phyloP scores from a whole-genome alignment of 2,888 invertebrate species.

The Tipula confusa region DNA sequence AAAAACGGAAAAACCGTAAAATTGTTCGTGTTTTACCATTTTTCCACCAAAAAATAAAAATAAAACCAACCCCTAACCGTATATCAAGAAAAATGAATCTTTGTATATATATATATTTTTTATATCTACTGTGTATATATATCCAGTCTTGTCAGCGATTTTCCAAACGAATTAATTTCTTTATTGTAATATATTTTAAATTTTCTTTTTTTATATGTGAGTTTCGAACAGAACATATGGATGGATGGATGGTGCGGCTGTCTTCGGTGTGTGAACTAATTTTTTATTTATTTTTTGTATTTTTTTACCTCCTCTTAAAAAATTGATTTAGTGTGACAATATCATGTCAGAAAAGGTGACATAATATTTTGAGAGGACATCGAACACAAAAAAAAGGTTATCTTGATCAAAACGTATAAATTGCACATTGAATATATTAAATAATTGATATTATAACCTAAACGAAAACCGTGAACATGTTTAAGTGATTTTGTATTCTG shows the following conservation, averaged over 20 bases:
- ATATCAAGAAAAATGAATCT: not conserved
- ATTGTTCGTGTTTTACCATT: not conserved
- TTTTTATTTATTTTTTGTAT: not conserved
- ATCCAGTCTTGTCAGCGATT: constrained; percentile 25
- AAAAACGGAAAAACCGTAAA: not conserved
- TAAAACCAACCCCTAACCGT: not conserved
- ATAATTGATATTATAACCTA: not conserved
- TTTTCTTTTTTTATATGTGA: not conserved
- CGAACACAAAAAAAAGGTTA: not conserved
- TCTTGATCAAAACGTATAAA: not conserved
- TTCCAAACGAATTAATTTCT: constrained; percentile 9
- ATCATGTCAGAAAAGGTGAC: not conserved
- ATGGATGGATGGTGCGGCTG: not conserved
- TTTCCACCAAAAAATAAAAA: not conserved
- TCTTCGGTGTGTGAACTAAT: not conserved
- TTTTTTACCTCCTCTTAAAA: not conserved
- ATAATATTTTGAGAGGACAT: not conserved
- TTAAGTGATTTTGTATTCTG: constrained; percentile 12
- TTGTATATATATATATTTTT: not conserved
- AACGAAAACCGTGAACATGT: not conserved
- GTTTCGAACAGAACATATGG: not conserved
- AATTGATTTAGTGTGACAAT: not conserved
- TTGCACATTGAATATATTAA: not conserved
- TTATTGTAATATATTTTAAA: not conserved
- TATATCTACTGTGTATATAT: not conserved